A percentile compares a stretch with the other conserved stretches of the same genome.
Conservation (phyloP, 2,888 invertebrate genomes). For the Macrosoma leucophasiata region DNA sequence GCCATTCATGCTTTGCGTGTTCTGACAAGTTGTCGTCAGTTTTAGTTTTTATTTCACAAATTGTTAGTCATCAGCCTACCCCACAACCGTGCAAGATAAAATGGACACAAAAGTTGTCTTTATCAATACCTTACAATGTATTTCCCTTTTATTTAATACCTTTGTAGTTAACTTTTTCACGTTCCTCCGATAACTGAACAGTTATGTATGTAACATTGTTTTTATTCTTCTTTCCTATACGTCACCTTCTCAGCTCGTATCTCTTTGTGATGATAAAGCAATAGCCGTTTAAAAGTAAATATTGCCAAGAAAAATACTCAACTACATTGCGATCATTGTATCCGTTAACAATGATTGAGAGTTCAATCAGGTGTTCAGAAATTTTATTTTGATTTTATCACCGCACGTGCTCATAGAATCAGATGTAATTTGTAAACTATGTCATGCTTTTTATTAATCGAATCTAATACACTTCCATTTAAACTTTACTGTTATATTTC, state of each 20-base stretch:
- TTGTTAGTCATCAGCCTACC: too few relatives aligned
- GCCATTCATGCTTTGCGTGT: too few relatives aligned
- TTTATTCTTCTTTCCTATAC: conserved; percentile 35
- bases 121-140: conserved; percentile 36
- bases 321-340: conserved; percentile 44
- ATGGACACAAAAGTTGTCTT: conserved; percentile 28
- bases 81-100: too few relatives aligned
- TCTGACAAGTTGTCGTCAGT: too few relatives aligned
- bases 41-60: too few relatives aligned
- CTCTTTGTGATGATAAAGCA: conserved; percentile 43
- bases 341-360: conserved; percentile 53
- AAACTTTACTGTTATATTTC: too few relatives aligned
- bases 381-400: conserved; percentile 41
- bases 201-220: conserved; percentile 35
- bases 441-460: too few relatives aligned
- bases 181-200: conserved; percentile 35
- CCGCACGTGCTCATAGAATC: conserved; percentile 40
- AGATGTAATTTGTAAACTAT: too few relatives aligned
- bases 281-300: conserved; percentile 24
- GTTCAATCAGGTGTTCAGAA: conserved; percentile 49
- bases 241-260: conserved; percentile 45
- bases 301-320: conserved; percentile 22
- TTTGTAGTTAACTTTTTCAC: conserved; percentile 45
- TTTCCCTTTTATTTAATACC: conserved; percentile 39
- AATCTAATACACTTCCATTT: too few relatives aligned